A percentile compares a stretch with the other conserved stretches of the same genome.
phyloP scores from a whole-genome alignment of 2,797 vertebrate genomes.

The Mormyrus proboscirostris region DNA sequence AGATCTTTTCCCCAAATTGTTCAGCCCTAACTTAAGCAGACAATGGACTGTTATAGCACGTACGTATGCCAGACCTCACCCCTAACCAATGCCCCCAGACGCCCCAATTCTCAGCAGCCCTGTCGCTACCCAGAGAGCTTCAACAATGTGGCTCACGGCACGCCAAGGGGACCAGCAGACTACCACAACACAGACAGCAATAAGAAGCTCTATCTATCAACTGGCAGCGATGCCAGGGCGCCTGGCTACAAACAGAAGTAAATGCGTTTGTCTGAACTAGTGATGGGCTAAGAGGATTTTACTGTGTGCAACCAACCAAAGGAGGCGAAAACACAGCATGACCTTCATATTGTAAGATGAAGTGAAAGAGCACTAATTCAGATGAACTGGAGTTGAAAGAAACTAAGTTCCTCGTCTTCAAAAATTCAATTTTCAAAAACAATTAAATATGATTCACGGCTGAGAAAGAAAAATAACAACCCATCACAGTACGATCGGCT shows the following conservation, averaged over 20 bases:
- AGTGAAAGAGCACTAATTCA: slow-evolving; percentile 10
- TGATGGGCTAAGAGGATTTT: neutral
- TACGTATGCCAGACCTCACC: neutral
- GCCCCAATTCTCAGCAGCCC: neutral
- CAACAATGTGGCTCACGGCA: neutral
- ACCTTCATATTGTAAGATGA: neutral
- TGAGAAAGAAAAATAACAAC: neutral
- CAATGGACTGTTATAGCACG: neutral
- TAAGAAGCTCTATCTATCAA: neutral
- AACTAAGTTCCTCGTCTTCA: neutral
- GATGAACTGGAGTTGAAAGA: neutral
- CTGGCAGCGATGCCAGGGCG: neutral
- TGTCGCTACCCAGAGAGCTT: neutral
- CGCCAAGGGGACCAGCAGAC: neutral
- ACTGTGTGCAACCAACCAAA: neutral
- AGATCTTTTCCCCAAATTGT: neutral
- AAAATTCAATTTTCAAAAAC: neutral
- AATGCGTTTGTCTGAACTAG: neutral
- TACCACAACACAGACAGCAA: neutral
- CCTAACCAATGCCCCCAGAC: neutral
- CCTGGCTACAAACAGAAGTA: neutral
- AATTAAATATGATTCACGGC: slow-evolving; percentile 2
- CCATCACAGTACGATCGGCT: neutral
- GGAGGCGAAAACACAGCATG: neutral
- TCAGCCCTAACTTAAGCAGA: neutral